A percentile compares a stretch with the other conserved stretches of the same genome.
Evolutionary conservation across 2,797 vertebrate species (phyloP).

Genomic region (Psittacula derbiana): DNA sequence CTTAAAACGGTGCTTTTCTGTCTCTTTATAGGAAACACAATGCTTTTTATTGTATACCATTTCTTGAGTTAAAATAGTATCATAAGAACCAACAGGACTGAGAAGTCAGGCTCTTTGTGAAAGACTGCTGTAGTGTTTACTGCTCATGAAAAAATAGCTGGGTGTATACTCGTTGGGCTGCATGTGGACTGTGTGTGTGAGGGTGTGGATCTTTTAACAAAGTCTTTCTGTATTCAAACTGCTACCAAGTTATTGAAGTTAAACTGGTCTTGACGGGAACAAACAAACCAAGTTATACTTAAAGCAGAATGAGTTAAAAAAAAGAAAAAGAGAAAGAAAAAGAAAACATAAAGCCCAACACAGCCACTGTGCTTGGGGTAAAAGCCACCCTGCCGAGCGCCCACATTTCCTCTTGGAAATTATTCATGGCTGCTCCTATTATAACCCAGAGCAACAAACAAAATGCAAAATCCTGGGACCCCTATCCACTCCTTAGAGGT

Average conservation of each 20-base stretch:
- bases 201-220: slow-evolving; percentile 35
- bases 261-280: slow-evolving; percentile 19
- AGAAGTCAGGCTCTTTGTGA: background rate
- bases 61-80: slow-evolving; percentile 27
- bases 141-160: background rate
- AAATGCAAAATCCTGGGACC: background rate
- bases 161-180: background rate
- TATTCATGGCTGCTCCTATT: background rate
- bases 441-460: background rate
- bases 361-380: background rate
- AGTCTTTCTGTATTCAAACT: slow-evolving; percentile 42
- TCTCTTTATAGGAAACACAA: background rate
- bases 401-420: background rate
- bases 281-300: slow-evolving; percentile 43
- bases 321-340: background rate
- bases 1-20: background rate
- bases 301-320: background rate
- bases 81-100: background rate
- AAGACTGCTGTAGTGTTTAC: slow-evolving; percentile 23
- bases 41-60: background rate
- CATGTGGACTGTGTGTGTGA: background rate
- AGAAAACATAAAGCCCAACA: background rate
- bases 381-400: background rate
- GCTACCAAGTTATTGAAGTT: slow-evolving; percentile 39
- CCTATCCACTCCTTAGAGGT: background rate